Conservation (phyloP, 2,797 vertebrate genomes). For the Clarias fuscus region DNA sequence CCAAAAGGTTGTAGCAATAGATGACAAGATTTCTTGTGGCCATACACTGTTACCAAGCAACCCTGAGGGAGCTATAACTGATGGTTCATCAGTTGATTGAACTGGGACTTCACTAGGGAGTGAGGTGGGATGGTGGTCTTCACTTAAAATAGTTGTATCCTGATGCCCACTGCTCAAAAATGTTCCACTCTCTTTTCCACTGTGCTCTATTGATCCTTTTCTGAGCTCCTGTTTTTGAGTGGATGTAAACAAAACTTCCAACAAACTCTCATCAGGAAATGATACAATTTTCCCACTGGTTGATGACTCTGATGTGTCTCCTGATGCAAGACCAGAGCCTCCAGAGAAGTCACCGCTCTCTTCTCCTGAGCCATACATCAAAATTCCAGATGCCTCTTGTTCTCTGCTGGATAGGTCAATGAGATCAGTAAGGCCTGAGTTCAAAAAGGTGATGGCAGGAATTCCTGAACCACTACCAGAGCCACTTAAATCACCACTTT, state of each 20-base stretch:
- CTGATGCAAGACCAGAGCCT: slow-evolving; percentile 69
- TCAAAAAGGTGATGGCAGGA: slow-evolving; percentile 71
- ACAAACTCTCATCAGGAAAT: slow-evolving; percentile 72
- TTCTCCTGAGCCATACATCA: slow-evolving; percentile 77
- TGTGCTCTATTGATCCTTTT: slow-evolving; percentile 71
- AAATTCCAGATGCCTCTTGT: slow-evolving; percentile 79
- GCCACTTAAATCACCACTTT: slow-evolving; percentile 51
- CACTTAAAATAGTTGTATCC: slow-evolving; percentile 34
- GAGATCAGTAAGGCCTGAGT: slow-evolving; percentile 69
- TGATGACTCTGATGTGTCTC: slow-evolving; percentile 63
- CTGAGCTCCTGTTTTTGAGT: slow-evolving; percentile 73
- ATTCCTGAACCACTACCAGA: slow-evolving; percentile 69
- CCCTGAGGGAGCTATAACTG: slow-evolving; percentile 60
- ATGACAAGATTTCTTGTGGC: slow-evolving; percentile 63
- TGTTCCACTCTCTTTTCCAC: slow-evolving; percentile 63
- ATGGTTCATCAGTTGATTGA: slow-evolving; percentile 61
- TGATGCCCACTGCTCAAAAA: slow-evolving; percentile 63
- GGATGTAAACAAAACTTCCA: slow-evolving; percentile 69
- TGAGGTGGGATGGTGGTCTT: slow-evolving; percentile 57
- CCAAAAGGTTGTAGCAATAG: slow-evolving; percentile 60
- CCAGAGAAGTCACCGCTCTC: slow-evolving; percentile 73
- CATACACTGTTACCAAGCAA: slow-evolving; percentile 58
- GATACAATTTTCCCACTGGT: slow-evolving; percentile 72
- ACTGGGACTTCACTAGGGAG: slow-evolving; percentile 61
- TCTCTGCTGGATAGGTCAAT: slow-evolving; percentile 67